These are phyloP conservation scores for Pimephales promelas DNA, from an alignment of 2,113 vertebrate species.

Conservation along the genomic window DNA sequence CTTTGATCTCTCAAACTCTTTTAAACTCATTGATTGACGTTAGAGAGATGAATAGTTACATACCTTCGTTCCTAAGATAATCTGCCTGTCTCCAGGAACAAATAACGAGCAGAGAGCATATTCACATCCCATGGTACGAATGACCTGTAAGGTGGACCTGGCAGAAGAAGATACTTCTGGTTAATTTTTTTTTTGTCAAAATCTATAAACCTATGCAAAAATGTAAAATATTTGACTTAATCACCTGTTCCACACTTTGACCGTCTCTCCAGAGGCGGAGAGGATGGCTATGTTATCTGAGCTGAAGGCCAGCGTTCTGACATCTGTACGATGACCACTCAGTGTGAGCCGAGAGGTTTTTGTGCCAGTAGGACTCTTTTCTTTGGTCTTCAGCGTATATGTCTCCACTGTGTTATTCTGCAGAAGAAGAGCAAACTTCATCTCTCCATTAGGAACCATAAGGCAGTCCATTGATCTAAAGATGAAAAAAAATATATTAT, in stretches of 20 bases:
- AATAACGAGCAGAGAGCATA: constrained; percentile 93
- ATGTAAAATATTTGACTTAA: neutral
- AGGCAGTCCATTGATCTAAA: constrained; percentile 87
- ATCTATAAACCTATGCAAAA: constrained; percentile 21
- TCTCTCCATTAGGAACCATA: constrained; percentile 80
- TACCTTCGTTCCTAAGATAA: constrained; percentile 94
- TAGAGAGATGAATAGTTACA: neutral
- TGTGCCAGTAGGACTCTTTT: constrained; percentile 68
- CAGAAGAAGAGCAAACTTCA: constrained; percentile 87
- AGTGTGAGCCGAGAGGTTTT: constrained; percentile 82
- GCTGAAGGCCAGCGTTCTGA: constrained; percentile 91
- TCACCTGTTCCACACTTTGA: constrained; percentile 98
- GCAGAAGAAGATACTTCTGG: neutral
- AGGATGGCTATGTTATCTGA: constrained; percentile 95
- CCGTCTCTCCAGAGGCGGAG: constrained; percentile 88
- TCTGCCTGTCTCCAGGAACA: constrained; percentile 93
- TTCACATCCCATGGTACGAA: constrained; percentile 92
- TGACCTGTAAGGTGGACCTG: constrained; percentile 92
- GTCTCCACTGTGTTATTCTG: constrained; percentile 92
- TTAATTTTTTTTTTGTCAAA: constrained; percentile 27
- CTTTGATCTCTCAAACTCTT: too few species aligned
- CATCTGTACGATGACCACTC: constrained; percentile 89
- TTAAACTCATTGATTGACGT: neutral
- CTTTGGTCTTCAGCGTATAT: constrained; percentile 74
- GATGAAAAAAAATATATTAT: neutral